phyloP scores from a whole-genome alignment of 2,113 vertebrate species.

The Thermophis baileyi region DNA sequence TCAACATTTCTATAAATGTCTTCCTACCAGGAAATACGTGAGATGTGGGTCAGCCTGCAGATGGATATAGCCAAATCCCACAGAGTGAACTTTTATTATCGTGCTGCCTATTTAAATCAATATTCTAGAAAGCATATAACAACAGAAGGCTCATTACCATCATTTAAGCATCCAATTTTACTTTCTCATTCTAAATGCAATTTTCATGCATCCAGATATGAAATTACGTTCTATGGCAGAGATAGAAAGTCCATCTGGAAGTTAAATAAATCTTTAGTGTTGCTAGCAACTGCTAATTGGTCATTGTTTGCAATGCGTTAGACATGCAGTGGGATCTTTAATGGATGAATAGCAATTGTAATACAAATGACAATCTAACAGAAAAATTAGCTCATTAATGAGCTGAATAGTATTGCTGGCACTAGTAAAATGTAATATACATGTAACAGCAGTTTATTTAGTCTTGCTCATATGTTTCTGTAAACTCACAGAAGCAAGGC shows the following conservation, averaged over 20 bases:
- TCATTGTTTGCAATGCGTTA: not conserved
- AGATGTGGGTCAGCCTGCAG: not conserved
- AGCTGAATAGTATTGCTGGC: not conserved
- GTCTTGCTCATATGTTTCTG: not conserved
- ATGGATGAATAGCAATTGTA: not conserved
- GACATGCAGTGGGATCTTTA: not conserved
- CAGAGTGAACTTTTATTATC: not conserved
- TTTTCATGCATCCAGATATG: not conserved
- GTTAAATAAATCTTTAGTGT: not conserved
- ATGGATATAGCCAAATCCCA: not conserved
- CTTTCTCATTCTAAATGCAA: not conserved
- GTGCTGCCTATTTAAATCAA: not conserved
- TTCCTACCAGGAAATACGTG: not conserved
- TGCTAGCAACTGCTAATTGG: not conserved
- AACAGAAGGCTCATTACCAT: not conserved
- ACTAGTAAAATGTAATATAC: constrained; percentile 3
- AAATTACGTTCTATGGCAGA: constrained; percentile 13
- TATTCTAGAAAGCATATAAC: not conserved
- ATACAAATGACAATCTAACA: not conserved
- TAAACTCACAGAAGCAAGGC: not conserved
- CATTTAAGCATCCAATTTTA: not conserved
- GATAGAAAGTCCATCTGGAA: not conserved
- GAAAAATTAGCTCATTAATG: not conserved
- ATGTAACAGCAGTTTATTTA: not conserved
- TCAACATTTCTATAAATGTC: constrained; percentile 20